Conservation (phyloP, 2,797 vertebrate species). For the Mus minutoides region DNA sequence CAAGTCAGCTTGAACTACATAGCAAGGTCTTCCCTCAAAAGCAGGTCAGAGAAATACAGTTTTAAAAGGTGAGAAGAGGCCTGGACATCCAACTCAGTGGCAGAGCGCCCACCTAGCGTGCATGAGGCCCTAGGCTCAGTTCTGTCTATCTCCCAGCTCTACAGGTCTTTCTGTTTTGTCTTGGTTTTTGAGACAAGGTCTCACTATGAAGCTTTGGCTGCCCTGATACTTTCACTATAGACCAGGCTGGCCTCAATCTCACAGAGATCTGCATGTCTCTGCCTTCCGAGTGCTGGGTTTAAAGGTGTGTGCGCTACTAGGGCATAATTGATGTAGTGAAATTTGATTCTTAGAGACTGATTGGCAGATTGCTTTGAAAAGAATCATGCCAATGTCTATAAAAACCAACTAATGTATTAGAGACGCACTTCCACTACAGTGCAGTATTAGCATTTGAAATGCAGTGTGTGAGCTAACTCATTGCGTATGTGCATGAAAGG, state of each 20-base stretch:
- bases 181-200: neutral
- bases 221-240: neutral
- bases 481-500: neutral
- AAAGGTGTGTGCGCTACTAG: neutral
- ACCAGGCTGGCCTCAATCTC: neutral
- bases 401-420: neutral
- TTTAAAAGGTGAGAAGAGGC: neutral
- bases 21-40: neutral
- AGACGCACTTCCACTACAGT: neutral
- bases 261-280: neutral
- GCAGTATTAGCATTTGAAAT: neutral
- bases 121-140: too few relatives aligned
- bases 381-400: neutral
- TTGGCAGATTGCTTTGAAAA: constrained; percentile 26
- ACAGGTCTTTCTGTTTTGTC: neutral
- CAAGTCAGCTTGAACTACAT: neutral
- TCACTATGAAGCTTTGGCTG: neutral
- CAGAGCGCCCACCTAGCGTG: too few relatives aligned
- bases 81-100: neutral
- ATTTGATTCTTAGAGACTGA: constrained; percentile 34
- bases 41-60: neutral
- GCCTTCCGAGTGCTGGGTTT: neutral
- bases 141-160: neutral
- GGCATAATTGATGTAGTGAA: constrained; percentile 39
- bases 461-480: neutral